Conservation (phyloP, 2,888 invertebrate genomes). For the Euplagia quadripunctaria region DNA sequence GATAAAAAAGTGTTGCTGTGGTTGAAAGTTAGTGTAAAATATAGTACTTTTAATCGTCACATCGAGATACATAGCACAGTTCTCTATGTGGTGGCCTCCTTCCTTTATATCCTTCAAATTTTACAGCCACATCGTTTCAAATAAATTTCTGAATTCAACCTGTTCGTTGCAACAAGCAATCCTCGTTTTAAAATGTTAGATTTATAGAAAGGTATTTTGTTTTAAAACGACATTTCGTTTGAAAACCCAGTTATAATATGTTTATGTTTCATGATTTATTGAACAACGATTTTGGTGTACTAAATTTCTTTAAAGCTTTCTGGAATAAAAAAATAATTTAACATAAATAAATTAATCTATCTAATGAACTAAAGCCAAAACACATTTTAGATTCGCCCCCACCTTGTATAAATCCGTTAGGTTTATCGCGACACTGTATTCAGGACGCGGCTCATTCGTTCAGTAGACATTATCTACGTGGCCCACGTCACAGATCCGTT, state of each 20-base stretch:
- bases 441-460: constrained; percentile 75
- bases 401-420: constrained; percentile 37
- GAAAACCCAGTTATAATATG: not conserved
- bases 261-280: not conserved
- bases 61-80: too few species aligned
- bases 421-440: constrained; percentile 64
- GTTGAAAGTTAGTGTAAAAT: too few species aligned
- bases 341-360: not conserved
- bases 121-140: too few species aligned
- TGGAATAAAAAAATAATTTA: not conserved
- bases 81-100: too few species aligned
- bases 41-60: too few species aligned
- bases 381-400: not conserved
- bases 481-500: constrained; percentile 67
- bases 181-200: too few species aligned
- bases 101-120: too few species aligned
- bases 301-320: not conserved
- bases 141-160: too few species aligned
- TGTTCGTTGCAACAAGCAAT: too few species aligned
- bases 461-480: constrained; percentile 75
- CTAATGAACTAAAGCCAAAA: constrained; percentile 8
- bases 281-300: too few species aligned
- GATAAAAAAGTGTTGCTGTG: too few species aligned
- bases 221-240: not conserved
- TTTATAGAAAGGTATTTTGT: not conserved